phyloP scores from a whole-genome alignment of 2,113 vertebrate genomes.

The Cebus imitator region DNA sequence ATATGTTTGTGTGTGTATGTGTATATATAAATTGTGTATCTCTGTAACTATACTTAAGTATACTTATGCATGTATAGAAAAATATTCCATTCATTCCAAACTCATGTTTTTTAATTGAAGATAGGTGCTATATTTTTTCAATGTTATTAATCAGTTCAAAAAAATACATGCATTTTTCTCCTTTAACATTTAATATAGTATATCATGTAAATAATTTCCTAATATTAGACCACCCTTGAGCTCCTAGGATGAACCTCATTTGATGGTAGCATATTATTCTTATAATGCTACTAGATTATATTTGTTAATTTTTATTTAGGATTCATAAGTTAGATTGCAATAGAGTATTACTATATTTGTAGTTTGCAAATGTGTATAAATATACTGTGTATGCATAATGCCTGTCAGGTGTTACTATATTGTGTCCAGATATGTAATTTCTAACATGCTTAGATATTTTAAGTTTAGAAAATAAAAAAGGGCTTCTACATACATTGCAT shows the following conservation, averaged over 20 bases:
- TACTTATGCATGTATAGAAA: not conserved
- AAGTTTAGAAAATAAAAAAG: not conserved
- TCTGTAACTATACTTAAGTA: not conserved
- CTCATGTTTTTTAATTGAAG: not conserved
- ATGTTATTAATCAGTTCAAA: not conserved
- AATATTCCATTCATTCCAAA: not conserved
- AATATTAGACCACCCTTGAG: not conserved
- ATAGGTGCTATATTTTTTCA: not conserved
- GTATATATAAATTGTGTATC: not conserved
- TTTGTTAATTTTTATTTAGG: not conserved
- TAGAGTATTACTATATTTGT: not conserved
- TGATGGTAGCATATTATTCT: not conserved
- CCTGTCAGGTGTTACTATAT: not conserved
- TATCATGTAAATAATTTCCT: not conserved
- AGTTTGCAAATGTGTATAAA: not conserved
- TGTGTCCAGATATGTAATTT: not conserved
- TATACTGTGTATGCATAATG: not conserved
- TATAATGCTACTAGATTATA: not conserved
- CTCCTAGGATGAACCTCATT: not conserved
- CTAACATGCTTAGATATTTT: not conserved
- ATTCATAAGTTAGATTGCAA: not conserved
- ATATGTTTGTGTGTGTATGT: too few relatives aligned
- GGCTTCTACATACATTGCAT: not conserved
- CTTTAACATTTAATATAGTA: not conserved
- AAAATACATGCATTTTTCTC: not conserved